Evolutionary conservation across 2,797 vertebrate genomes (phyloP), one percentile per base, ranked within the genome.

Genomic region (Acropternis orthonyx): DNA sequence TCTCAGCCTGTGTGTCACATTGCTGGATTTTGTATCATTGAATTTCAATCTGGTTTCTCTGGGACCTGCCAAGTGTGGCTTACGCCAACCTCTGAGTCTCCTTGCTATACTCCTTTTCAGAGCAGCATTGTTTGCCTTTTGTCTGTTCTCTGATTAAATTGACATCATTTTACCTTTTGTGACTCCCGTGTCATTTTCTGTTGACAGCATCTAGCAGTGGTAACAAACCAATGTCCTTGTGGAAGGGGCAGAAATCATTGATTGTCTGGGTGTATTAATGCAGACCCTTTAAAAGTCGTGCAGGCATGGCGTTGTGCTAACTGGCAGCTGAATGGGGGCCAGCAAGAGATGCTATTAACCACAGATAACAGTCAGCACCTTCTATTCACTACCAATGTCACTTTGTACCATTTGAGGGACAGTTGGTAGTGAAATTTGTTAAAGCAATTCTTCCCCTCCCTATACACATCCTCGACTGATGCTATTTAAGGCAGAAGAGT

Each of bases 181-280:
- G 96, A 97, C 95, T 98, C 96, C 86, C 56, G 95, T 97, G 97
- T 98, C 97, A 98, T 98, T 98, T 98, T 98, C 96, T 97, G 97
- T 98, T 98, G 98, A 98, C 97, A 98, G 96, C 93, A 93, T 95
- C 97, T 96, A 89, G 97, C 96, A 97, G 96, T 96, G 79, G 97
- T 96, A 97, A 97, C 94, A 96, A 95, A 96, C 93, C 78, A 26
- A 46, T 97, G 97, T 97, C 98, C 98, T 98, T 98, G 97, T 95
- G 96, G 96, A 97, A 96, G 97, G 95, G 95, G 93, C 94, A 94
- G 95, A 95, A 95, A 93, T 69, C 97, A 98, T 98, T 98, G 98
- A 98, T 98, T 98, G 97, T 93, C 93, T 97, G 96, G 97, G 96
- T 97, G 96, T 98, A 97, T 98, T 97, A 98, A 98, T 97, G 97